These are phyloP conservation scores for Nematopogon swammerdamellus DNA, from an alignment of 2,888 invertebrate genomes.

Conservation along the genomic window DNA sequence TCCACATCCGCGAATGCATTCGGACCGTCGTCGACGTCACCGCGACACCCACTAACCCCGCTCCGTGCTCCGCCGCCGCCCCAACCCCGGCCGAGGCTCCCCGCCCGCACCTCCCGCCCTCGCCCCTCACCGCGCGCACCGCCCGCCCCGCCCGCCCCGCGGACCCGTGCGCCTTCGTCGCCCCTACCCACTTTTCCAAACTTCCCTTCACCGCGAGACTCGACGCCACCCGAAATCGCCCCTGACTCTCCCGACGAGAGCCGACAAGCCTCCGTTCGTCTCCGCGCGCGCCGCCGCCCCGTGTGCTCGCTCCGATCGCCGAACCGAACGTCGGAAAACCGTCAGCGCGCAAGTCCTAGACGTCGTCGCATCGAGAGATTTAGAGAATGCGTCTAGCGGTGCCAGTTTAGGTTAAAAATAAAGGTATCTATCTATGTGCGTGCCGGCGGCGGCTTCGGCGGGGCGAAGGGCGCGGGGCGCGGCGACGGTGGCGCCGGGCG, in stretches of 20 bases:
- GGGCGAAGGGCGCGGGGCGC: constrained; percentile 22
- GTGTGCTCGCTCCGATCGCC: not conserved
- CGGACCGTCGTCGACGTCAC: constrained; percentile 52
- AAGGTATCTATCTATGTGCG: no score
- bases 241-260: not conserved
- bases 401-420: constrained; percentile 10
- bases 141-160: constrained; percentile 33
- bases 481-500: constrained; percentile 36
- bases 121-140: constrained; percentile 35
- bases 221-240: not conserved
- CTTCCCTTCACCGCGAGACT: not conserved
- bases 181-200: constrained; percentile 18
- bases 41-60: constrained; percentile 55
- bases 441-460: constrained; percentile 27
- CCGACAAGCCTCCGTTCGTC: not conserved
- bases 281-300: not conserved
- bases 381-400: not conserved
- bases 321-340: constrained; percentile 14
- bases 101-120: constrained; percentile 29
- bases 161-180: constrained; percentile 16
- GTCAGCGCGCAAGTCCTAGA: constrained; percentile 10
- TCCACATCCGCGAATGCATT: constrained; percentile 56
- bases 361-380: not conserved
- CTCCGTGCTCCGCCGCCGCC: constrained; percentile 38
- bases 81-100: constrained; percentile 51